Conservation (phyloP, 2,888 invertebrate species). For the Caenorhabditis angaria region DNA sequence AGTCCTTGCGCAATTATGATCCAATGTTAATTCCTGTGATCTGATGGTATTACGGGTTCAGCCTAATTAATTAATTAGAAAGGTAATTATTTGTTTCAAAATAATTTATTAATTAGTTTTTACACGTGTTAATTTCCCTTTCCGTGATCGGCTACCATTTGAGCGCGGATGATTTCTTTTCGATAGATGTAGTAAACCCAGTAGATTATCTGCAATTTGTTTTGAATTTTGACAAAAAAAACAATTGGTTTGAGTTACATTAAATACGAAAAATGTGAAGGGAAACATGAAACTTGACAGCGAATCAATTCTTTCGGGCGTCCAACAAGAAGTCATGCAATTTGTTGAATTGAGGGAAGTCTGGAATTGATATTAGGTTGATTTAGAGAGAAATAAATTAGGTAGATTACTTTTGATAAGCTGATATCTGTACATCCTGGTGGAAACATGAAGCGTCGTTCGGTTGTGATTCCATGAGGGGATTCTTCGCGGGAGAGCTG, state of each 20-base stretch:
- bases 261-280: constrained; percentile 70
- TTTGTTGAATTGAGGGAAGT: constrained; percentile 19
- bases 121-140: neutral
- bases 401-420: constrained; percentile 16
- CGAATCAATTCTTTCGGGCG: constrained; percentile 66
- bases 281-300: constrained; percentile 68
- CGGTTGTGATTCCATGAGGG: constrained; percentile 62
- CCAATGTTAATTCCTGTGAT: neutral
- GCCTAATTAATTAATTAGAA: neutral
- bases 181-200: constrained; percentile 66
- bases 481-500: constrained; percentile 45
- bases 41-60: neutral
- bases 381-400: neutral
- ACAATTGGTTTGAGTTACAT: constrained; percentile 41
- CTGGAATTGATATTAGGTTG: neutral
- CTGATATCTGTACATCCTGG: constrained; percentile 39
- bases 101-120: no score
- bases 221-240: neutral
- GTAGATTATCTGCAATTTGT: constrained; percentile 64
- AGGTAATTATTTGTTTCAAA: neutral
- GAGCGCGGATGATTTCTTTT: constrained; percentile 43
- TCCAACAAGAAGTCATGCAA: constrained; percentile 48
- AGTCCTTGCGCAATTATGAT: constrained; percentile 2
- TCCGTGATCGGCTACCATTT: neutral
- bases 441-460: constrained; percentile 68